phyloP scores from a whole-genome alignment of 2,888 invertebrate genomes.

The Caradrina clavipalpis region DNA sequence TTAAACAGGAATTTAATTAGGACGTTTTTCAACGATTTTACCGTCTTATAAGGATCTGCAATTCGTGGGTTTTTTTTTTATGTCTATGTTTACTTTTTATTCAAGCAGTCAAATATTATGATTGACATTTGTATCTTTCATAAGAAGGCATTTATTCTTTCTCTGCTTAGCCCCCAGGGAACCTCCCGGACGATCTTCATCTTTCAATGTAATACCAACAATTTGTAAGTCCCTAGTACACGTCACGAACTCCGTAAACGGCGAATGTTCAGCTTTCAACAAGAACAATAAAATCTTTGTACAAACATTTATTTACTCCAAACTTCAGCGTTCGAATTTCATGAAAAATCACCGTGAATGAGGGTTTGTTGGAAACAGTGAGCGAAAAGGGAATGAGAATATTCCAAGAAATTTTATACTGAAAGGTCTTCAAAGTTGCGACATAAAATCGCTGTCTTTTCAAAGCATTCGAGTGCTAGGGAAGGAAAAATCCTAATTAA shows the following conservation, averaged over 20 bases:
- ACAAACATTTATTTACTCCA: conserved; percentile 46
- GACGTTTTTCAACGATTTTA: no score
- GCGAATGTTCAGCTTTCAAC: conserved; percentile 51
- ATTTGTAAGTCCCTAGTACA: conserved; percentile 39
- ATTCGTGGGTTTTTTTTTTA: no score
- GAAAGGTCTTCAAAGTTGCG: neutral
- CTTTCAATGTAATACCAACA: conserved; percentile 27
- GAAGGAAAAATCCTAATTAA: neutral
- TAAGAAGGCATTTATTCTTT: conserved; percentile 6
- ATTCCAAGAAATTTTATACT: neutral
- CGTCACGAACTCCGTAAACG: conserved; percentile 36
- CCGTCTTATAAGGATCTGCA: no score
- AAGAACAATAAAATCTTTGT: conserved; percentile 53
- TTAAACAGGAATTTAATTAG: no score
- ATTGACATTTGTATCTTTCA: neutral
- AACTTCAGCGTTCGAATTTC: conserved; percentile 27
- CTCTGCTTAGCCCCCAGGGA: conserved; percentile 12
- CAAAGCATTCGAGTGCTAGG: neutral
- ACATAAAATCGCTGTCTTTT: neutral
- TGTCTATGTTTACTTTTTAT: neutral
- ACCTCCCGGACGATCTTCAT: neutral
- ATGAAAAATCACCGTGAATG: conserved; percentile 19
- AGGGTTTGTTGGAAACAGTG: neutral
- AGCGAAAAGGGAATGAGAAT: neutral
- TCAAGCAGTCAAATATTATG: neutral